Conservation (phyloP, 2,888 invertebrate species). For the Adela reaumurella region DNA sequence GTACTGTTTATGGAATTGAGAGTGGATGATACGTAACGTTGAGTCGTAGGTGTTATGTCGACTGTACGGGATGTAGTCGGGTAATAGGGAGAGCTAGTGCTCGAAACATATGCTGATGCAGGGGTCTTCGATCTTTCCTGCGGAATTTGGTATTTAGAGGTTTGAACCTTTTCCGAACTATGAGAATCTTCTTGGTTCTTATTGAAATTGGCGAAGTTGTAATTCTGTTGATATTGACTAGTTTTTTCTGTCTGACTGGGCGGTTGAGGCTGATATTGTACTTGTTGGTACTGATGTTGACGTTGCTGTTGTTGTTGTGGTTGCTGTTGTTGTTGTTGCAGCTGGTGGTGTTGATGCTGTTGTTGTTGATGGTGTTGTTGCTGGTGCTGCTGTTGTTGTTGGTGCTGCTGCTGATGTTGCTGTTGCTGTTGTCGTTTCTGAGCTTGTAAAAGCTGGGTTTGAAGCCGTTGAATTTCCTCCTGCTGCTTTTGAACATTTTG, state of each 20-base stretch:
- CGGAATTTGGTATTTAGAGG: constrained; percentile 25
- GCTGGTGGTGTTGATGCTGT: constrained; percentile 21
- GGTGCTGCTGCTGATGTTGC: constrained; percentile 15
- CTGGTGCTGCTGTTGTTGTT: constrained; percentile 18
- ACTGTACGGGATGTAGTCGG: constrained; percentile 43
- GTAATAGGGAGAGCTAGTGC: constrained; percentile 32
- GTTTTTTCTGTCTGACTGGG: constrained; percentile 25
- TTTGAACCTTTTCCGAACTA: constrained; percentile 20
- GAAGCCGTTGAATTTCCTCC: constrained; percentile 50
- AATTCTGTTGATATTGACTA: constrained; percentile 18
- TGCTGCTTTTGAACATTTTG: constrained; percentile 50
- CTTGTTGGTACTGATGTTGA: constrained; percentile 5
- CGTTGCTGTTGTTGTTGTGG: constrained; percentile 1
- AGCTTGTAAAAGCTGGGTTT: constrained; percentile 32
- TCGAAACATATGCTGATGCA: constrained; percentile 22
- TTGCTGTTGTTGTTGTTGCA: constrained; percentile 11
- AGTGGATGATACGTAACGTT: constrained; percentile 45
- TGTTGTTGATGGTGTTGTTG: constrained; percentile 22
- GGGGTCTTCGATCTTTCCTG: constrained; percentile 38
- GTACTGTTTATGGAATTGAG: constrained; percentile 43
- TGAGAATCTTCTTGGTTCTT: constrained; percentile 22
- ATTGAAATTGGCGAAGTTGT: constrained; percentile 19
- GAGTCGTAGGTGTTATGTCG: constrained; percentile 48
- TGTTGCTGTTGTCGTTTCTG: constrained; percentile 28
- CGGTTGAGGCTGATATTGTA: too few relatives aligned